phyloP scores from a whole-genome alignment of 1,140 invertebrate species.

The Bathynomus jamesi region DNA sequence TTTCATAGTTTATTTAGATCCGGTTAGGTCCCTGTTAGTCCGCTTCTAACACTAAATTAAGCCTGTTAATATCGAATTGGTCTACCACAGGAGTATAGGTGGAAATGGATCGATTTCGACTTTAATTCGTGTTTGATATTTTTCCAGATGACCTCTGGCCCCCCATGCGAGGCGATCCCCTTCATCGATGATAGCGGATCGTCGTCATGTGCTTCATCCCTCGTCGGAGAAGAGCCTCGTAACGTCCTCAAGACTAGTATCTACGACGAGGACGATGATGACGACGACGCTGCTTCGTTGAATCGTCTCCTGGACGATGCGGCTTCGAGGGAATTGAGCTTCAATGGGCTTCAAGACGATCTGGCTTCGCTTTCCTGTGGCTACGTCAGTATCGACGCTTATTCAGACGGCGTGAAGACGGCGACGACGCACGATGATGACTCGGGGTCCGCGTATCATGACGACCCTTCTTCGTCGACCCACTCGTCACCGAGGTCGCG shows the following conservation, averaged over 20 bases:
- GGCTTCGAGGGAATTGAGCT: conserved; percentile 32
- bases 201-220: conserved; percentile 33
- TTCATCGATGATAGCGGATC: conserved; percentile 34
- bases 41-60: no score
- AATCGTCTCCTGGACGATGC: conserved; percentile 33
- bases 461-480: conserved; percentile 5
- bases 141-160: background rate
- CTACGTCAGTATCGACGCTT: conserved; percentile 27
- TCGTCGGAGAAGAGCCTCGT: conserved; percentile 13
- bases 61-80: no score
- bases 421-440: conserved; percentile 4
- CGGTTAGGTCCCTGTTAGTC: no score
- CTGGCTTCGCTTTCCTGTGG: conserved; percentile 33
- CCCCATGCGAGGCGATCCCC: conserved; percentile 14
- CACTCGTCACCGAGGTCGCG: conserved; percentile 23
- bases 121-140: no score
- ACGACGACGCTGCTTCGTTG: conserved; percentile 28
- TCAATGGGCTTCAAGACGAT: conserved; percentile 34
- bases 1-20: no score
- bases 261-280: conserved; percentile 7
- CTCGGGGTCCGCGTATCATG: conserved; percentile 10
- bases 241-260: background rate
- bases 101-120: no score
- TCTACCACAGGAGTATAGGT: no score
- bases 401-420: conserved; percentile 16